Percentiles rank a stretch among this genome's conserved stretches.
These are phyloP conservation scores for Cebidichthys violaceus DNA, from an alignment of 2,113 vertebrate genomes.

Conservation along the genomic window DNA sequence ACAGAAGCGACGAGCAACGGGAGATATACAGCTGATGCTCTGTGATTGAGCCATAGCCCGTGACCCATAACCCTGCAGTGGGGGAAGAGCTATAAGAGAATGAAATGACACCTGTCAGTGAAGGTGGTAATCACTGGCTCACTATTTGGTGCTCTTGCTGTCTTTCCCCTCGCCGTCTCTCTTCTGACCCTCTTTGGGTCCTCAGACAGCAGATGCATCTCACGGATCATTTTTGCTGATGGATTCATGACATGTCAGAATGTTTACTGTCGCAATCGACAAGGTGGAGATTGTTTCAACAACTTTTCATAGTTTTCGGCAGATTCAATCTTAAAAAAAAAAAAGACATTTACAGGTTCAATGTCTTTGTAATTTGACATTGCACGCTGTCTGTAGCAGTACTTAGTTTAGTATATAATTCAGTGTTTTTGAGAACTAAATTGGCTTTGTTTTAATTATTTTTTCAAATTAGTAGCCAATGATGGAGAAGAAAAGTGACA, in stretches of 20 bases:
- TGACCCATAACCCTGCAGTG: slow-evolving; percentile 55
- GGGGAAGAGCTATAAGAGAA: slow-evolving; percentile 36
- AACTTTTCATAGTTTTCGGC: neutral
- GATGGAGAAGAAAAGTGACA: no score
- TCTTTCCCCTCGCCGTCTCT: neutral
- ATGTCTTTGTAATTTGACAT: neutral
- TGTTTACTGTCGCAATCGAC: neutral
- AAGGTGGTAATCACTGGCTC: slow-evolving; percentile 31
- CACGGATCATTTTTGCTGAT: neutral
- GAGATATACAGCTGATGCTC: slow-evolving; percentile 61
- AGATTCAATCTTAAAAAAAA: neutral
- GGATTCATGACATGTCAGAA: neutral
- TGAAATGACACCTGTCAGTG: slow-evolving; percentile 60
- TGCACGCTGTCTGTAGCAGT: neutral
- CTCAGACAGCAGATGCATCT: neutral
- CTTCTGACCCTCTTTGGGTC: no score
- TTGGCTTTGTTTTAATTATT: neutral
- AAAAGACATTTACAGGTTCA: neutral
- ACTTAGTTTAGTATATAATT: neutral
- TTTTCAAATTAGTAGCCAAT: neutral
- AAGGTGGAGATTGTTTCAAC: neutral
- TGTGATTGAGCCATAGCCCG: slow-evolving; percentile 61
- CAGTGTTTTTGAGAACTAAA: neutral
- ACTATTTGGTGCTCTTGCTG: neutral
- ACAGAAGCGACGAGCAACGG: slow-evolving; percentile 41